Evolutionary conservation across 1,140 invertebrate species (phyloP).

Genomic region (Meloidogyne hapla): DNA sequence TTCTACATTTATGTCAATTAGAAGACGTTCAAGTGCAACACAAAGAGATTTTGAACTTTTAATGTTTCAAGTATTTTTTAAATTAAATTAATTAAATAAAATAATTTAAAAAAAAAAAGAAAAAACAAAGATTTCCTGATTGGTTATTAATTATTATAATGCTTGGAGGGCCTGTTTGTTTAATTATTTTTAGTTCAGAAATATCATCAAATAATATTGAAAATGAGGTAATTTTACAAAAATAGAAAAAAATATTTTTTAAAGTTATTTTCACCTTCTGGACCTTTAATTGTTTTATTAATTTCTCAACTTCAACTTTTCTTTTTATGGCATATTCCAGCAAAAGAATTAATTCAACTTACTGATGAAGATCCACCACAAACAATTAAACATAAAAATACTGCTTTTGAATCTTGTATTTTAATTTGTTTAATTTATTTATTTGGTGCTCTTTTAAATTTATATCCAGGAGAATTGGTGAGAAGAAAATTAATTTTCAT

Average conservation of each 20-base stretch:
- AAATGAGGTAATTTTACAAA: neutral
- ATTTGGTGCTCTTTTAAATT: conserved; percentile 24
- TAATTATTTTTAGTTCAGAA: conserved; percentile 3
- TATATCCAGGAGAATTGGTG: conserved; percentile 28
- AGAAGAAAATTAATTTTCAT: neutral
- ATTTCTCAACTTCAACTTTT: conserved; percentile 37
- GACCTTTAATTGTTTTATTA: conserved; percentile 33
- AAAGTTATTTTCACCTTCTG: conserved; percentile 13
- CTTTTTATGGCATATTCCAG: conserved; percentile 42
- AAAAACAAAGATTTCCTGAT: conserved; percentile 9
- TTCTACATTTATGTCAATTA: neutral
- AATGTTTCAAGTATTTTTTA: neutral
- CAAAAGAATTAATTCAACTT: conserved; percentile 29
- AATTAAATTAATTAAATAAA: neutral
- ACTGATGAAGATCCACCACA: conserved; percentile 24
- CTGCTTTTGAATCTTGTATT: conserved; percentile 31
- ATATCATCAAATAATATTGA: neutral
- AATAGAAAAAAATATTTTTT: too few relatives aligned
- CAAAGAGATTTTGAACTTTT: conserved; percentile 17
- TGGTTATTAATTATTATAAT: conserved; percentile 12
- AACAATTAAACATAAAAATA: conserved; percentile 9
- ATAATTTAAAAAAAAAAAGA: neutral
- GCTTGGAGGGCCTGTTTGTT: neutral
- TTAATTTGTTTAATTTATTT: conserved; percentile 36
- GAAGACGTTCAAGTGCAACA: conserved; percentile 15